Percentiles rank a stretch among this genome's conserved stretches.
These are phyloP conservation scores for Apamea crenata DNA, from an alignment of 2,888 invertebrate genomes.

Conservation along the genomic window DNA sequence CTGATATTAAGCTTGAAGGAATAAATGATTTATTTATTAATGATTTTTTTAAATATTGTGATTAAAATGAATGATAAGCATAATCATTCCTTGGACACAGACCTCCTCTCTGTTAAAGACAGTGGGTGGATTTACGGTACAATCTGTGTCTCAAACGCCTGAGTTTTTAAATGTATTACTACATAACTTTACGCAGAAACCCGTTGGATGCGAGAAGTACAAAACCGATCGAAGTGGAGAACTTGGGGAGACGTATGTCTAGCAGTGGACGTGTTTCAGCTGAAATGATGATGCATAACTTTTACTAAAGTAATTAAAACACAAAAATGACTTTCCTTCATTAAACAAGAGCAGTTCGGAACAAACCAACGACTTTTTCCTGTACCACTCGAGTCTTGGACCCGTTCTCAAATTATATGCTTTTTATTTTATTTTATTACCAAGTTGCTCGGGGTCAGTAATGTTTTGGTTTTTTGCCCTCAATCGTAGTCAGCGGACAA, in stretches of 20 bases:
- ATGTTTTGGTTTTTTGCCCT: constrained; percentile 77
- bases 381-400: constrained; percentile 54
- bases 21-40: too few species aligned
- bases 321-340: background rate
- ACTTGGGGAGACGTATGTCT: too few species aligned
- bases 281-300: background rate
- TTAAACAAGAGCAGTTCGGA: constrained; percentile 45
- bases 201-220: too few species aligned
- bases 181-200: too few species aligned
- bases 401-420: constrained; percentile 65
- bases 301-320: background rate
- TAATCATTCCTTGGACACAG: background rate
- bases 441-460: constrained; percentile 75
- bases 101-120: too few species aligned
- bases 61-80: background rate
- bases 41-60: too few species aligned
- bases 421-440: constrained; percentile 63
- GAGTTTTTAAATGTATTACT: background rate
- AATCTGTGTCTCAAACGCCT: background rate
- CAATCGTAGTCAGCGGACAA: constrained; percentile 31
- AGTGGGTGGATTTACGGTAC: background rate
- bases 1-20: background rate
- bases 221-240: too few species aligned
- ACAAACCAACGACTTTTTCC: constrained; percentile 60
- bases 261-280: too few species aligned